phyloP scores from a whole-genome alignment of 2,797 vertebrate genomes.

The Pogonophryne albipinna region DNA sequence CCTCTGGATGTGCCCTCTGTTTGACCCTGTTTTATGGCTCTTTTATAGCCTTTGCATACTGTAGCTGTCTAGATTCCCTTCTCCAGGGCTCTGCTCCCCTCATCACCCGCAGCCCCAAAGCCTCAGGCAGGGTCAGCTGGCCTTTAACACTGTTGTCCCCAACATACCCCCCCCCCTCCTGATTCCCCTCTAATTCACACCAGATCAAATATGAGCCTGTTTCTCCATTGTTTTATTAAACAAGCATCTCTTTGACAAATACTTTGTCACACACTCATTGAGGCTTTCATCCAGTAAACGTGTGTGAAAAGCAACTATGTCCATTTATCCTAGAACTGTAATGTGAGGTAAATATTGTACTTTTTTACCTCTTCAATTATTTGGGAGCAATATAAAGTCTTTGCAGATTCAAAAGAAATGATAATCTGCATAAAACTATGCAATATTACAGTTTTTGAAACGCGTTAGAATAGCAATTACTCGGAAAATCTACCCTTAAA shows the following conservation, averaged over 20 bases:
- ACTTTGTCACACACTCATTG: conserved; percentile 41
- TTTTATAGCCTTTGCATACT: conserved; percentile 75
- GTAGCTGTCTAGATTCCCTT: conserved; percentile 68
- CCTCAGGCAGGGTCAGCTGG: conserved; percentile 66
- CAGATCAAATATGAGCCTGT: conserved; percentile 57
- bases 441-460: background rate
- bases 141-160: conserved; percentile 33
- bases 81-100: conserved; percentile 66
- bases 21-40: conserved; percentile 80
- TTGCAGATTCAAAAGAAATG: background rate
- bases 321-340: background rate
- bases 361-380: background rate
- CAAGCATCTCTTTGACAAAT: conserved; percentile 17
- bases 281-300: background rate
- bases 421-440: background rate
- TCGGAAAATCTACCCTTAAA: background rate
- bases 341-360: background rate
- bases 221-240: conserved; percentile 39
- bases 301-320: background rate
- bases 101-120: conserved; percentile 52
- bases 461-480: background rate
- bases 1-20: conserved; percentile 68
- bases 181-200: conserved; percentile 54
- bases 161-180: background rate
- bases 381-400: background rate